Evolutionary conservation across 1,140 invertebrate genomes (phyloP), one percentile per base, ranked within the genome.

Genomic region (Maconellicoccus hirsutus): DNA sequence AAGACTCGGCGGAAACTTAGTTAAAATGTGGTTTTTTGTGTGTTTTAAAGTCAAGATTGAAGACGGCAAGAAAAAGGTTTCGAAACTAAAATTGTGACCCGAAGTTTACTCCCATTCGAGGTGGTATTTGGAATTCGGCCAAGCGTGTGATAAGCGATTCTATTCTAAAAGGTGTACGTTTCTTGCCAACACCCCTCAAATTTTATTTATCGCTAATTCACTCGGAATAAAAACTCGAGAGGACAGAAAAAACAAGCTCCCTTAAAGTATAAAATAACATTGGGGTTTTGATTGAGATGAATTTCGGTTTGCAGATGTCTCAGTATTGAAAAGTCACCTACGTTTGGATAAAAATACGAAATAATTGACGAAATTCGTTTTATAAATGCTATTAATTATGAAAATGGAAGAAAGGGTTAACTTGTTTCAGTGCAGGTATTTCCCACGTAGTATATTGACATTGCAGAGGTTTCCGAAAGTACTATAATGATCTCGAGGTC

Each of bases 71-170:
- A 23, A 66, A 66, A 66, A 66, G 25, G 61, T 26, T 26, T 66
- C 21, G 19, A 66, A 66, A 66, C 22, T 66, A 25, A 66, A 66
- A 66, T 66, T 66, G 61, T 66, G 61, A 66, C 61, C 61, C 25
- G 19, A 66, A 23, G 61, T 66, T 66, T 66, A 66, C 61, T 66
- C 61, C 61, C 61, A 52, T 52, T 52, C 61, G 25, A 26, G 21
- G 61, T 19, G n/a, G 52, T 25, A 23, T 66, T 66, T 66, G 61
- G 61, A 66, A 66, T 66, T 23, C 61, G 61, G 21, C 61, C 61
- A 66, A 66, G 22, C 61, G 61, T 66, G 61, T 66, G 61, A 66
- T 66, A 66, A 66, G 61, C 61, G 61, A 25, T 66, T 66, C 25
- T 26, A 66, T 66, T 66, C 61, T 19, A 66, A 66, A 66, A 66